A percentile compares a stretch with the other conserved stretches of the same genome.
Conservation (phyloP, 2,113 vertebrate species). For the Cheilinus undulatus region DNA sequence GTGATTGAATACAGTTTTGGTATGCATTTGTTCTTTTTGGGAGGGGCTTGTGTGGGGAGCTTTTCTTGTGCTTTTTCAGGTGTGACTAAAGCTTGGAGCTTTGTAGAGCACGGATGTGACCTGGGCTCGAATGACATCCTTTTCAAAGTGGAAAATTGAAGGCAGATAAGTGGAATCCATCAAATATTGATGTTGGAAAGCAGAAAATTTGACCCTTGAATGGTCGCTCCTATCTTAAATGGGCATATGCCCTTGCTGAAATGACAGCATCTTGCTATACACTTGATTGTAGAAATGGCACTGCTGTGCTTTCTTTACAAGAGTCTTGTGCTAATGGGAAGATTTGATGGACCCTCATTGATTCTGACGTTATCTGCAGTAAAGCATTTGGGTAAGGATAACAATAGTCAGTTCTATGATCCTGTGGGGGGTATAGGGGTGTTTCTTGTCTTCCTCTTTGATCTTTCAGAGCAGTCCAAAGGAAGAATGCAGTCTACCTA, state of each 20-base stretch:
- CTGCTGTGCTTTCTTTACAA: constrained; percentile 64
- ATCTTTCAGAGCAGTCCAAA: constrained; percentile 81
- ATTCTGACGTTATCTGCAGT: constrained; percentile 73
- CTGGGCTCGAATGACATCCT: constrained; percentile 80
- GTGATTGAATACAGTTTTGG: constrained; percentile 83
- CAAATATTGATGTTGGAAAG: constrained; percentile 68
- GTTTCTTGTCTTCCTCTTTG: constrained; percentile 73
- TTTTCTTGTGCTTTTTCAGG: constrained; percentile 88
- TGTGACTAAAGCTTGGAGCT: constrained; percentile 82
- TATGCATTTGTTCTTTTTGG: constrained; percentile 85
- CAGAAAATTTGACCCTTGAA: constrained; percentile 46
- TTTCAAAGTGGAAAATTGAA: constrained; percentile 82
- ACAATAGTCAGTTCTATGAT: constrained; percentile 73
- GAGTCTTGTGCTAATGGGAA: constrained; percentile 67
- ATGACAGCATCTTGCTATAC: constrained; percentile 66
- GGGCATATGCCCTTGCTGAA: constrained; percentile 58
- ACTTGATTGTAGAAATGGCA: constrained; percentile 61
- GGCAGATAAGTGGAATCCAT: constrained; percentile 84
- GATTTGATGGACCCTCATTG: constrained; percentile 72
- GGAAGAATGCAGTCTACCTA: constrained; percentile 73
- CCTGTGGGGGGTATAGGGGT: constrained; percentile 70
- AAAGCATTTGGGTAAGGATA: constrained; percentile 79
- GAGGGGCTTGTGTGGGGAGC: constrained; percentile 79
- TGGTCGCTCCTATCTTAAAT: constrained; percentile 40
- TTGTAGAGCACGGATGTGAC: constrained; percentile 83